Base-by-base conservation (phyloP, 2,797 vertebrate genomes). In the Lagocephalus sceleratus region DNA sequence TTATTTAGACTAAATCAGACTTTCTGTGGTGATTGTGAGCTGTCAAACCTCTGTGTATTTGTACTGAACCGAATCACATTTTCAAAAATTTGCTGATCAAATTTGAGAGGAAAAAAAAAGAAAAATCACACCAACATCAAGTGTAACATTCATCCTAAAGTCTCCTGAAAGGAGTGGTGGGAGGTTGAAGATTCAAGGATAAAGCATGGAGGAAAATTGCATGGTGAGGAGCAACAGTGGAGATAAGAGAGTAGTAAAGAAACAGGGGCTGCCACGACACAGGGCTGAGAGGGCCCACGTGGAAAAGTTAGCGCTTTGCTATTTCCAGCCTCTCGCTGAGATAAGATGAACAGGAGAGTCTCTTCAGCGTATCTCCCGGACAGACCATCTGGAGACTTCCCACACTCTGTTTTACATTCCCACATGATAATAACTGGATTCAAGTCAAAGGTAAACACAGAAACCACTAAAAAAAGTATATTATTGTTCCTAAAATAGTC, bases 261-360 rank as follows among this genome's bases (percentile, higher is more conserved):
- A 49, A 49, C 3, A 14, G 46, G 32, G 19, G 84, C 66, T 75
- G 80, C 86, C 66, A 68, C 25, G 73, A 71, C 56, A 26, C 8
- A 32, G 39, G 55, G 70, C 52, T 53, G 66, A 78, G 77, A 70
- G 57, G 62, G 60, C 60, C 71, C 59, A 14, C 43, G 58, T 56
- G 56, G 63, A 16, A 69, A 61, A 39, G 49, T 49, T 45, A 56
- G 51, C 29, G 19, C 63, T 66, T 57, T 52, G 51, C 82, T 90
- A 90, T 91, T 89, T 90, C 73, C 75, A 88, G 76, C 68, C 56
- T 57, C 75, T 79, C 60, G 49, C 78, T 82, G 63, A 88, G 90
- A 90, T 89, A 84, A 84, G 84, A 76, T 39, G 72, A 71, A 68
- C 74, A 71, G 48, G 51, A 56, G 60, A 63, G 71, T 75, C 75